Evolutionary conservation across 2,797 vertebrate species (phyloP), one percentile per base, ranked within the genome.

Genomic region (Cheirogaleus major): DNA sequence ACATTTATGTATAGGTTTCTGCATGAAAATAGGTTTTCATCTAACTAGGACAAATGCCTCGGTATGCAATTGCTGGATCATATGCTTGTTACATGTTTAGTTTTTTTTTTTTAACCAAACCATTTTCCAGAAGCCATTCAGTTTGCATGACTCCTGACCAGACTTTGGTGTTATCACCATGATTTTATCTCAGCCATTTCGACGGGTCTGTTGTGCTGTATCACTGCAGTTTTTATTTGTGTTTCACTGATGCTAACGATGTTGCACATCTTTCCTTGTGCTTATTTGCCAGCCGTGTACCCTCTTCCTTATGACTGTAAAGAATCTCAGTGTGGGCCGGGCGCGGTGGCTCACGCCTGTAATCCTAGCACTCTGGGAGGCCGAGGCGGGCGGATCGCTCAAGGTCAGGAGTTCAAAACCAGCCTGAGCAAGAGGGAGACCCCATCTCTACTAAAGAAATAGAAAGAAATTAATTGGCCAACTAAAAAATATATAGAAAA

Each of bases 211-310:
- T n/a, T 22, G 30, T 76, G 73, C 32, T 23, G 20, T 22, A 2
- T 22, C 45, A 50, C 5, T 10, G 63, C 8, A 3, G 45, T 32
- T 50, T n/a, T 76, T 50, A 52, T 1, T 7, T 76, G 73, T 18
- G 0, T 76, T 50, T 50, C 45, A 13, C 45, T 13, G 30, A n/a
- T 7, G 18, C 18, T 76, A n/a, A 50, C 4, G 10, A 20, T 0
- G 0, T 13, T 50, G 45, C 11, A n/a, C 32, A n/a, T 22, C 32
- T 76, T 50, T n/a, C 17, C 45, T 13, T 13, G 73, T n/a, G 18
- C 20, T 50, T 5, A 7, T 76, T 50, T n/a, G 2, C 18, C 45
- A 7, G n/a, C 30, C 2, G 5, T 13, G 18, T n/a, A 50, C 52
- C 20, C 32, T 76, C 48, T 35, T 10, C 23, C 55, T 57, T 57